These are phyloP conservation scores for Isurus oxyrinchus DNA, from an alignment of 2,113 vertebrate species.

Conservation along the genomic window DNA sequence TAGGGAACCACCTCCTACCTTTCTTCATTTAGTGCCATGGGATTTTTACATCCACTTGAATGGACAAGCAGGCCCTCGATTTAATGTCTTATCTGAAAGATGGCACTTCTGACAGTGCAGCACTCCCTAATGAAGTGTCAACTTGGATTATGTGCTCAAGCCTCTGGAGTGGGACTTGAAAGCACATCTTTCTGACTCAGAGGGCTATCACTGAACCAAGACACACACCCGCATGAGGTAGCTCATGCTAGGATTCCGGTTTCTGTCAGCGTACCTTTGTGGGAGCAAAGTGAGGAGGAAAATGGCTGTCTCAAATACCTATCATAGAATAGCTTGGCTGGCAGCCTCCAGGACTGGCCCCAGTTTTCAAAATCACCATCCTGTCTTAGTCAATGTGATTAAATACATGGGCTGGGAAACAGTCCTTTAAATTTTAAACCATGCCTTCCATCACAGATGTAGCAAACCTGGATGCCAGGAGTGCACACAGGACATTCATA, in stretches of 20 bases:
- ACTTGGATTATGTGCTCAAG: neutral
- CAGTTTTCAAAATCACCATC: neutral
- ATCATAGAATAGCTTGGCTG: neutral
- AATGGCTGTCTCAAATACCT: neutral
- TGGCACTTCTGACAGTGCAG: neutral
- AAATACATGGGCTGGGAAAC: neutral
- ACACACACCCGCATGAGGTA: neutral
- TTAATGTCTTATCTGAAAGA: neutral
- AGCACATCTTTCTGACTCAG: neutral
- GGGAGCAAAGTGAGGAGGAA: neutral
- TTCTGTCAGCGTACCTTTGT: neutral
- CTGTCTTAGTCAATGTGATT: neutral
- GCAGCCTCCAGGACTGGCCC: neutral
- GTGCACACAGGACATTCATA: too few species aligned
- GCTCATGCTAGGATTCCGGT: neutral
- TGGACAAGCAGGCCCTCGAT: neutral
- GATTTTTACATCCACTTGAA: neutral
- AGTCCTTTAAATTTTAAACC: too few species aligned
- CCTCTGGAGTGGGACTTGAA: neutral
- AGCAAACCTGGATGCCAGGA: neutral
- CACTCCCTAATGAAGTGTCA: neutral
- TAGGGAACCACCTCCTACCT: neutral
- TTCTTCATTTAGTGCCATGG: neutral
- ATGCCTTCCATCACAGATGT: too few species aligned
- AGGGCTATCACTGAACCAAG: neutral